Evolutionary conservation across 2,888 invertebrate genomes (phyloP), one percentile per base, ranked within the genome.

Genomic region (Enchytraeus crypticus): DNA sequence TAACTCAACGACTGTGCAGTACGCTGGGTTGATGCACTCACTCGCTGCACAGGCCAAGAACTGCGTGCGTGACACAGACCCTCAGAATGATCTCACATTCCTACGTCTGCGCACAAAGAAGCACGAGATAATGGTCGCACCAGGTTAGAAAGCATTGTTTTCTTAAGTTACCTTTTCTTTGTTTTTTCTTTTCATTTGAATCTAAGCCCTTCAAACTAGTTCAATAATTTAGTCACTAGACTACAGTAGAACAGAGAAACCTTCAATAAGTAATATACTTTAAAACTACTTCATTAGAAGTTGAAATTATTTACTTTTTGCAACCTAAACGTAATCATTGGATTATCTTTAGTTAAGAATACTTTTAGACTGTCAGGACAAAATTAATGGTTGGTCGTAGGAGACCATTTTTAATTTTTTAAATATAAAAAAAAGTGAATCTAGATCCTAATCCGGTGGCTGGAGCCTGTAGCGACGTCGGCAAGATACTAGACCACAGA

Each of bases 101-200:
- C 82, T 97, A 27, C 85, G 97, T 63, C 87, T 97, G 62, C 84
- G 96, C 68, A 93, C 96, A 62, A 92, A 91, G 81, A 96, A 92
- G 76, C 90, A 92, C 79, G 97, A 98, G 82, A 91, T 97, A 66
- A 92, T 97, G 90, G 89, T 97, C 8, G 96, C 96, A 1, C 96
- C 97, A 1, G 83, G 83, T 83, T 73, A 32, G 47, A 23, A 23
- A 14, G 3, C 21, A 11, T 18, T 21, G n/a, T 5, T n/a, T 5
- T 30, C 32, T 30, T 26, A 4, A 14, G 45, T 26, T 53, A 30
- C 1, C 14, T 26, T 2, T 53, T 53, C 49, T 49, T 14, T 18
- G 18, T 53, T 30, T 3, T 30, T 21, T 23, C 18, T 27, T 29
- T n/a, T 2, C 32, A 11, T 29, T 18, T 11, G 23, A 26, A 14